Evolutionary conservation across 2,113 vertebrate species (phyloP), one percentile per base, ranked within the genome.

Genomic region (Dicaeum eximium): DNA sequence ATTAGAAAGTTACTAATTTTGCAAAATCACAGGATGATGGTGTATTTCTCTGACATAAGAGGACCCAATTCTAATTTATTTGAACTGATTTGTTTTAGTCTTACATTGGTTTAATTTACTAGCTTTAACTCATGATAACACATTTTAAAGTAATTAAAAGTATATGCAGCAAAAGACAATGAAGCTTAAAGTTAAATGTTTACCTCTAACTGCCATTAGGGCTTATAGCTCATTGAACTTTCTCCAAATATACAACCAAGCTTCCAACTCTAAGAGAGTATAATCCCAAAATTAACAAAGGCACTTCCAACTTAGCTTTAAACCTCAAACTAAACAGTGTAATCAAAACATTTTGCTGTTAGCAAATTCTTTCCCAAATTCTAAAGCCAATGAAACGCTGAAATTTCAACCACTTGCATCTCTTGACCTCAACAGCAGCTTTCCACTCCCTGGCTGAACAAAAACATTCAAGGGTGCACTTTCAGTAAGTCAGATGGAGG

Each of bases 291-390:
- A 92, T 86, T 95, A 96, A 94, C 90, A 94, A 89, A 92, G 28
- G 48, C 54, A 80, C 40, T 69, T 80, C 50, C 44, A 74, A 80
- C 60, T 90, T 94, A 91, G 53, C 67, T 93, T 88, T 80, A 90
- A 96, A 93, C 27, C 61, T 88, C 78, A 75, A 85, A 86, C 81
- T 85, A 97, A 96, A 95, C 87, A 93, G 22, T 51, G 35, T 66
- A 93, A 86, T 92, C 87, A 95, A 93, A 86, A 89, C 51, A 92
- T 33, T 22, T 45, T 88, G 58, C 75, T 88, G 65, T 37, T 86
- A 89, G 75, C 61, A 64, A 60, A 96, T 95, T 90, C 91, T 35
- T 94, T 96, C 60, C 53, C 31, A 15, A 95, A 85, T 42, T 62
- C 70, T 83, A 86, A 85, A 86, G 88, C 44, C 6, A 91, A 80